Percentiles rank a stretch among this genome's conserved stretches.
Evolutionary conservation across 2,797 vertebrate species (phyloP).

Genomic region (Phrynocephalus forsythii): DNA sequence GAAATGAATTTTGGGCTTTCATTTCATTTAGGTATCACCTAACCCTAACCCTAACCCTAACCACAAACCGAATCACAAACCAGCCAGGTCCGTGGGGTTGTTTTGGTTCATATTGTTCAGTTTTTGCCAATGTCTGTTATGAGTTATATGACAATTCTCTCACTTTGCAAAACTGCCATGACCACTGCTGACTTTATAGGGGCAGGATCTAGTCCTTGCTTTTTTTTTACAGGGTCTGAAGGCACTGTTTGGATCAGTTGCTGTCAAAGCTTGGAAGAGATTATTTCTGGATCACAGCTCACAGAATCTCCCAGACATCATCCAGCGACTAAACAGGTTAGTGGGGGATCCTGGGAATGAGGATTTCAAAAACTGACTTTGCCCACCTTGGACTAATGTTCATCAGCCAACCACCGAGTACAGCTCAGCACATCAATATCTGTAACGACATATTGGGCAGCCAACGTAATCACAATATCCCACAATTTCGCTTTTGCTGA

Average conservation of each 20-base stretch:
- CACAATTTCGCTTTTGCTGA: slow-evolving; percentile 4
- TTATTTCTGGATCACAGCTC: too few relatives aligned
- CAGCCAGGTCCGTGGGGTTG: too few relatives aligned
- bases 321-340: too few relatives aligned
- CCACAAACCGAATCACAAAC: too few relatives aligned
- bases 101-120: too few relatives aligned
- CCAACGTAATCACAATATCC: neutral
- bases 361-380: too few relatives aligned
- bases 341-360: too few relatives aligned
- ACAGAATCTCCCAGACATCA: too few relatives aligned
- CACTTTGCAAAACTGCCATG: neutral
- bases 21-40: too few relatives aligned
- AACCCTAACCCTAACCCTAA: too few relatives aligned
- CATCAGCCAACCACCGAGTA: neutral
- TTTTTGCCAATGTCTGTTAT: too few relatives aligned
- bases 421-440: slow-evolving; percentile 14
- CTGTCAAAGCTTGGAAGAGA: neutral
- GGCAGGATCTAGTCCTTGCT: neutral
- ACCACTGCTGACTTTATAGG: slow-evolving; percentile 15
- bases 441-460: slow-evolving; percentile 12
- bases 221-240: neutral
- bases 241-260: slow-evolving; percentile 1
- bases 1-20: too few relatives aligned
- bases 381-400: neutral
- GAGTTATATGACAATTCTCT: neutral